Percentiles rank a stretch among this genome's conserved stretches.
These are phyloP conservation scores for Otis tarda DNA, from an alignment of 2,113 vertebrate genomes.

Conservation along the genomic window DNA sequence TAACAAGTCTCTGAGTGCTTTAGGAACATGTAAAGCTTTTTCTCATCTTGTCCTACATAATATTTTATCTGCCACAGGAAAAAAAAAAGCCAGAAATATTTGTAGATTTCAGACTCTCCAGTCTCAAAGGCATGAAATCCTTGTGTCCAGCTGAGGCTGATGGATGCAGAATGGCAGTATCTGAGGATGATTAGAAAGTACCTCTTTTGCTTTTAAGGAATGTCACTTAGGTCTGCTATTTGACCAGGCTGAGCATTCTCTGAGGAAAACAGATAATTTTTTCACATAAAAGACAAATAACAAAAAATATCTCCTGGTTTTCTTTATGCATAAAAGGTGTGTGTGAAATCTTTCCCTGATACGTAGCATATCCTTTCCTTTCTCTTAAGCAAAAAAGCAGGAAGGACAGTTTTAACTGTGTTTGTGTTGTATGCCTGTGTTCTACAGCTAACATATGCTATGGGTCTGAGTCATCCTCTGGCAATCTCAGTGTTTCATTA, in stretches of 20 bases:
- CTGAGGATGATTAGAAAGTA: background rate
- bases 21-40: background rate
- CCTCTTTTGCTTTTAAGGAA: background rate
- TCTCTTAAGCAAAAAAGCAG: background rate
- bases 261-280: background rate
- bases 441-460: constrained; percentile 82
- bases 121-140: background rate
- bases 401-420: background rate
- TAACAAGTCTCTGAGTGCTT: background rate
- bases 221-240: background rate
- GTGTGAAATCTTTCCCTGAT: background rate
- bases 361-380: background rate
- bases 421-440: background rate
- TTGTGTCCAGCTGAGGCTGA: background rate
- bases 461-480: constrained; percentile 82
- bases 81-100: background rate
- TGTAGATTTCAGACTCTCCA: background rate
- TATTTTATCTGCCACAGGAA: background rate
- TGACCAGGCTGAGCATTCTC: background rate
- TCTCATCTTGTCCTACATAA: background rate
- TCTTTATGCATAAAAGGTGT: background rate
- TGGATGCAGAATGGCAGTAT: background rate
- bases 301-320: background rate
- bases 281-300: background rate
- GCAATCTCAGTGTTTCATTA: constrained; percentile 87